Base-by-base conservation (phyloP, 2,888 invertebrate species). In the Drosophila fungiperda region DNA sequence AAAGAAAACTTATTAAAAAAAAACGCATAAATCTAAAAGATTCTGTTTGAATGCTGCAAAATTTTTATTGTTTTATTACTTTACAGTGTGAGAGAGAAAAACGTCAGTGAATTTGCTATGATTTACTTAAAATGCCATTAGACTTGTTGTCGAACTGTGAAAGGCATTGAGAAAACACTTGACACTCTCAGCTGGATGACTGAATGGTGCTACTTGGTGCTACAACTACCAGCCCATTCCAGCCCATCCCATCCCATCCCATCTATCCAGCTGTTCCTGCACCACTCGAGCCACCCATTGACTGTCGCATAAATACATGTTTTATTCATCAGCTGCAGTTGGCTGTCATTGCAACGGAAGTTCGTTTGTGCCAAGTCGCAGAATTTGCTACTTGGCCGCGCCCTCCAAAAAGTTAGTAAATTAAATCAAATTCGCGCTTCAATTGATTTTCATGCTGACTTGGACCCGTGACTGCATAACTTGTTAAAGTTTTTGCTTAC, bases 341-440 rank as follows among this genome's bases (percentile, higher is more conserved):
- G 77, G 77, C 82, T 80, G 82, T 58, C 73, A 57, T 63, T 78
- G 74, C 78, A 76, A 65, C 76, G 81, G 81, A 82, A 82, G 81
- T 79, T 79, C 78, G 81, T 82, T 81, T 79, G 78, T 74, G 82
- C 82, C 79, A 82, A 82, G 82, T 79, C 76, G 78, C 76, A 73
- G 63, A 73, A 73, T 72, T 79, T 72, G 57, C 76, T 48, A 62
- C 40, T 60, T 64, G 45, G 68, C 78, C 73, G 49, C 73, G 76
- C 73, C 67, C 64, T 26, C 53, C 67, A 69, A 80, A 70, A 80
- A 83, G 71, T 80, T 80, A 59, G 73, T 76, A 81, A 83, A 83
- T 83, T 83, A 83, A 83, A 83, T 83, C 83, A 83, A 83, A 80
- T 84, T 84, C 70, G 82, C 73, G 84, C 82, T 84, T 84, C 82